These are phyloP conservation scores for Volucella zonaria DNA, from an alignment of 2,888 invertebrate species.

Conservation along the genomic window DNA sequence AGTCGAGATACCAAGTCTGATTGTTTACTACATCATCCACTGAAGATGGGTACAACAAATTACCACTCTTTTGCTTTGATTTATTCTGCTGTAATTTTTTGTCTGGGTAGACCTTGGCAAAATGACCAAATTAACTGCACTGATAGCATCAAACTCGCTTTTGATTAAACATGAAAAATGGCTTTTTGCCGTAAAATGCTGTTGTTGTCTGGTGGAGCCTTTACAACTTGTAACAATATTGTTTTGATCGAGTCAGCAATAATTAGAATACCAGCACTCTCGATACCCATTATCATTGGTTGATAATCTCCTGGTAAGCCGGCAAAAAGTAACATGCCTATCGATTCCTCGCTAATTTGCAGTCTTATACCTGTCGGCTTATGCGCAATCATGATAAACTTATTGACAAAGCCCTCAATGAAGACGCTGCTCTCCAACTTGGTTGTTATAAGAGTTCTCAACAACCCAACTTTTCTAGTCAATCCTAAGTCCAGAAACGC, in stretches of 20 bases:
- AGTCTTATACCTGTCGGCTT: constrained; percentile 76
- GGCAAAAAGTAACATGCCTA: constrained; percentile 77
- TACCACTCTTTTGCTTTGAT: background rate
- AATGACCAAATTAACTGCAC: constrained; percentile 27
- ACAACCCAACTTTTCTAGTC: constrained; percentile 76
- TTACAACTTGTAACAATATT: constrained; percentile 75
- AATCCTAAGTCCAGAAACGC: constrained; percentile 77
- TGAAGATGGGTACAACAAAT: too few species aligned
- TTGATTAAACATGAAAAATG: background rate
- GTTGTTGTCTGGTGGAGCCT: background rate
- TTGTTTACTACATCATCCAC: constrained; percentile 13
- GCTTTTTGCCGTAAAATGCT: constrained; percentile 15
- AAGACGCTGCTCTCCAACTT: constrained; percentile 71
- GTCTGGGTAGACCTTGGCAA: constrained; percentile 23
- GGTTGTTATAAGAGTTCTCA: constrained; percentile 72
- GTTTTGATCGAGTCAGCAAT: constrained; percentile 76
- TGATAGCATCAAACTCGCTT: constrained; percentile 16
- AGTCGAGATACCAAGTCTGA: constrained; percentile 30
- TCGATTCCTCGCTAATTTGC: constrained; percentile 72
- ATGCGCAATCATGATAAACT: constrained; percentile 76
- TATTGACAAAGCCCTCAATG: constrained; percentile 76
- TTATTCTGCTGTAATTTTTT: constrained; percentile 15
- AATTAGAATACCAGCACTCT: constrained; percentile 75
- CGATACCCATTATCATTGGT: constrained; percentile 76
- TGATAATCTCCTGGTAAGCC: constrained; percentile 76